A percentile compares a stretch with the other conserved stretches of the same genome.
Evolutionary conservation across 2,888 invertebrate species (phyloP).

Genomic region (Conomelus anceps): DNA sequence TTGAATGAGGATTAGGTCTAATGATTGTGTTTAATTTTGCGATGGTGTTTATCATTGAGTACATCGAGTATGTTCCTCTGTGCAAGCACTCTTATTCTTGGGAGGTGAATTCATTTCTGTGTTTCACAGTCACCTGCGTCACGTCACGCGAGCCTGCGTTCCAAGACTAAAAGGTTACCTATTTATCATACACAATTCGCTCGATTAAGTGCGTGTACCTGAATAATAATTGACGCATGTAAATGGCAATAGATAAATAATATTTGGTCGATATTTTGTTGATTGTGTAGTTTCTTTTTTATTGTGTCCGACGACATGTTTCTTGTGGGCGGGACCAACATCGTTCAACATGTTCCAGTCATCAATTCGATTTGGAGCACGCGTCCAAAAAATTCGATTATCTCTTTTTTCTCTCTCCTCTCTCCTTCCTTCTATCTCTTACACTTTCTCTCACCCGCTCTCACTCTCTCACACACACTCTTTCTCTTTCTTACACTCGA

Average conservation of each 20-base stretch:
- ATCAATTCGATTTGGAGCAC: background rate
- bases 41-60: too few species aligned
- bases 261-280: background rate
- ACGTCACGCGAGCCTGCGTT: too few species aligned
- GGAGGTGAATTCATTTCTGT: too few species aligned
- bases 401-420: background rate
- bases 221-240: background rate
- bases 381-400: background rate
- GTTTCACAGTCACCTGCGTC: too few species aligned
- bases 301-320: background rate
- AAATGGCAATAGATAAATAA: background rate
- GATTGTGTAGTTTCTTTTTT: background rate
- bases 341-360: background rate
- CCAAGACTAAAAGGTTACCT: too few species aligned
- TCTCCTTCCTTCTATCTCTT: background rate
- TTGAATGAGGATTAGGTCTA: too few species aligned
- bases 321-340: background rate
- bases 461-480: too few species aligned
- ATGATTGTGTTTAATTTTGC: too few species aligned
- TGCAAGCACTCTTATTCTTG: too few species aligned
- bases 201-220: background rate
- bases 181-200: background rate
- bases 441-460: background rate
- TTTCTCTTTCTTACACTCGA: background rate
- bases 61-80: too few species aligned